Base-by-base conservation (phyloP, 2,888 invertebrate genomes). In the Chorisops tibialis region DNA sequence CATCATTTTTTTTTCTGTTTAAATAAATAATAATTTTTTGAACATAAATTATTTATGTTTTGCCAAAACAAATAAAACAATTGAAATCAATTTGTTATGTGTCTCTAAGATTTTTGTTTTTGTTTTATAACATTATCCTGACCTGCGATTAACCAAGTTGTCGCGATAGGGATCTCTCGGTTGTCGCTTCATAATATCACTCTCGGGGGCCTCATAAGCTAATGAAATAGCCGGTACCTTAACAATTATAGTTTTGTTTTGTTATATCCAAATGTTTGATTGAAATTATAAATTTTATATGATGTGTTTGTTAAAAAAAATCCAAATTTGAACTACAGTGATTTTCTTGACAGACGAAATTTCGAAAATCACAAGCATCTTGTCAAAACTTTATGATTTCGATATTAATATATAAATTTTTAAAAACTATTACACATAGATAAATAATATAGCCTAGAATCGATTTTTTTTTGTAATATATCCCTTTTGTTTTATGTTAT, bases 131-230 rank as follows among this genome's bases (percentile, higher is more conserved):
- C 19, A 48, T 21, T 30, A 24, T 56, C 75, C 79, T 79, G 78
- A 94, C 93, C 96, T 95, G 89, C 92, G 92, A 86, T 96, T 96
- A 81, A 96, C 96, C 85, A 96, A 91, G 87, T 96, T 96, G 88
- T 96, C 96, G 83, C 90, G 91, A 85, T 92, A 89, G 79, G 96
- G 95, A 86, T 96, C 90, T 85, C 96, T 89, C 78, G 96, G 96
- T 86, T 93, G 91, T 81, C 96, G 89, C 89, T 96, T 96, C 96
- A 96, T 96, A 84, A 96, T 96, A 88, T 96, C 96, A 81, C 93
- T 93, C 87, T 96, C 96, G 82, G 96, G 93, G 83, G 93, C 92
- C 87, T 96, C 96, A 85, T 96, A 96, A 84, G 96, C 96, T 87
- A 96, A 88, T 82, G 96, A 96, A 85, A 96, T 96, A 85, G 96